Base-by-base conservation (phyloP, 2,113 vertebrate species). In the Psephotus haematonotus region DNA sequence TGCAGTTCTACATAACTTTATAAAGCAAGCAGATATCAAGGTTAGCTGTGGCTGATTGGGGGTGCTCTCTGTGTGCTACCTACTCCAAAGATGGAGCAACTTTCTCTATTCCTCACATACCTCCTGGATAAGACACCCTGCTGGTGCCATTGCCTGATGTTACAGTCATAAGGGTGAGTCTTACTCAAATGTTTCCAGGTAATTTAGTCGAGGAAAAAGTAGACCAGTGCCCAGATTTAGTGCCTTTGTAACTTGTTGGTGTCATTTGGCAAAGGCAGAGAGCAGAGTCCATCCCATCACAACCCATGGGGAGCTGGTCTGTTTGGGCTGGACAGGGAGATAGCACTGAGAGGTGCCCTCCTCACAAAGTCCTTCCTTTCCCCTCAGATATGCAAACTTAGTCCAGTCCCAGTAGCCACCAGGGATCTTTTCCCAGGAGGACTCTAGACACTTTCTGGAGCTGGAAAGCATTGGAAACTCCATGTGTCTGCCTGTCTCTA, bases 201-300 rank as follows among this genome's bases (percentile, higher is more conserved):
- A 62, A 49, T 0, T n/a, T 52, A 62, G 8, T 49, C 17, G 53
- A 78, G 19, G 6, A 80, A 10, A 57, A 90, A 69, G 53, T n/a
- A 1, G 0, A 41, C 3, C 20, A 72, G 4, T 46, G 27, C 5
- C 7, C 13, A 68, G 3, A 69, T 57, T 31, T 50, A 39, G 12
- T 50, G 57, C 3, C 24, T 69, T 47, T 69, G 11, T 17, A 25
- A 27, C 18, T 86, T 49, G 82, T 43, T 22, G 6, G 11, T 77
- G 28, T 37, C 37, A 8, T 82, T 62, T 33, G 27, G 28, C 12
- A 84, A 65, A 70, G 7, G 6, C 28, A n/a, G 29, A 85, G 4
- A 74, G 29, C 19, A 71, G 19, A 85, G 6, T 50, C 33, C 4
- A 1, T 52, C 12, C 39, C 10, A 39, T 24, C 13, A 17, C 10